Conservation (phyloP, 2,113 vertebrate species). For the Agapornis roseicollis region DNA sequence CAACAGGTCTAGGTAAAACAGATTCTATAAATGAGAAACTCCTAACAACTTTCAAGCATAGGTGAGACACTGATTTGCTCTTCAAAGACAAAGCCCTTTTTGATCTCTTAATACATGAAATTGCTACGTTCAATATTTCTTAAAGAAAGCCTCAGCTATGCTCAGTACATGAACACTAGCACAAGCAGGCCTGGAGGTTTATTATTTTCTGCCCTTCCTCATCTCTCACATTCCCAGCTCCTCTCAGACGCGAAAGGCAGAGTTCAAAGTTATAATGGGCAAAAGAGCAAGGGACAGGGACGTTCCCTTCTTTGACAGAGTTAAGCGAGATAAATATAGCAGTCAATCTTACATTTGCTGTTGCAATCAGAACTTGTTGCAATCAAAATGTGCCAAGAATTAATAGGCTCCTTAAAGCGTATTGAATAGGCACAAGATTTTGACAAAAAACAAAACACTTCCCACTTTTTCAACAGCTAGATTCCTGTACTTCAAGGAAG, state of each 20-base stretch:
- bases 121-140: neutral
- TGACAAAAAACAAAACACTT: neutral
- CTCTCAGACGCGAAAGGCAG: neutral
- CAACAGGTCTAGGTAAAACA: neutral
- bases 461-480: neutral
- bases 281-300: neutral
- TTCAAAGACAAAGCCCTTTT: neutral
- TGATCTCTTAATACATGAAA: neutral
- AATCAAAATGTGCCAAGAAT: neutral
- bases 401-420: neutral
- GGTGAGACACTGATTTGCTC: neutral
- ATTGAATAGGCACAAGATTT: neutral
- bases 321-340: neutral
- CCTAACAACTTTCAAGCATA: neutral
- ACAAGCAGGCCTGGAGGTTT: accelerated
- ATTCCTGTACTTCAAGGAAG: neutral
- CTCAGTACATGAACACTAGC: neutral
- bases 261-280: neutral
- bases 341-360: neutral
- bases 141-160: neutral
- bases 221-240: neutral
- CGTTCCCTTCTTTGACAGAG: neutral
- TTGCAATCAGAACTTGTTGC: neutral
- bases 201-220: neutral
- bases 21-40: neutral